Percentiles rank a stretch among this genome's conserved stretches.
Conservation (phyloP, 2,113 vertebrate species). For the Toxotes chatareus region DNA sequence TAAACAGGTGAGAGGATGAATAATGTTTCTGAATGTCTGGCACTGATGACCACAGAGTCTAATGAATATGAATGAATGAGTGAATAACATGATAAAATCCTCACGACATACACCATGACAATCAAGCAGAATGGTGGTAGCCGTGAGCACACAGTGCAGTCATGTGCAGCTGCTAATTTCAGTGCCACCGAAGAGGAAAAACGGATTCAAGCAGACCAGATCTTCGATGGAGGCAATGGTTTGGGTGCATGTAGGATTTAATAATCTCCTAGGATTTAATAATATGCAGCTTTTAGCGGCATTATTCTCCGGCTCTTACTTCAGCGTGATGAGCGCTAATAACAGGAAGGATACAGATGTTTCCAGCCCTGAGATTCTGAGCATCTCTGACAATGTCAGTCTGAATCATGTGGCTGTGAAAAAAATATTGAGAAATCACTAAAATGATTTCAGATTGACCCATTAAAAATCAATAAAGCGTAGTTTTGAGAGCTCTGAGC, state of each 20-base stretch:
- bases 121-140: background rate
- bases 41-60: too few relatives aligned
- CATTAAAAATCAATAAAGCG: background rate
- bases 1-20: too few relatives aligned
- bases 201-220: background rate
- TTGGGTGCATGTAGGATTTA: constrained; percentile 11
- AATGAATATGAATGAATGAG: too few relatives aligned
- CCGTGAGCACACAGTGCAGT: background rate
- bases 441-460: too few relatives aligned
- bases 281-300: constrained; percentile 31
- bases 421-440: background rate
- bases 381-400: background rate
- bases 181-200: background rate
- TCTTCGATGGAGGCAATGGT: background rate
- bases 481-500: background rate
- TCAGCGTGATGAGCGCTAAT: constrained; percentile 7
- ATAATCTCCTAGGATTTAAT: constrained; percentile 13
- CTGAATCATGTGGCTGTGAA: background rate
- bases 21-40: too few relatives aligned
- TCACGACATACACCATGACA: background rate
- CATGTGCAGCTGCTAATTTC: background rate
- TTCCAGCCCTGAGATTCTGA: too few relatives aligned
- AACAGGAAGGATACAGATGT: constrained; percentile 22
- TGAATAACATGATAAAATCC: background rate
- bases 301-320: constrained; percentile 6